phyloP scores from a whole-genome alignment of 2,797 vertebrate species.

The Pseudochirops cupreus region DNA sequence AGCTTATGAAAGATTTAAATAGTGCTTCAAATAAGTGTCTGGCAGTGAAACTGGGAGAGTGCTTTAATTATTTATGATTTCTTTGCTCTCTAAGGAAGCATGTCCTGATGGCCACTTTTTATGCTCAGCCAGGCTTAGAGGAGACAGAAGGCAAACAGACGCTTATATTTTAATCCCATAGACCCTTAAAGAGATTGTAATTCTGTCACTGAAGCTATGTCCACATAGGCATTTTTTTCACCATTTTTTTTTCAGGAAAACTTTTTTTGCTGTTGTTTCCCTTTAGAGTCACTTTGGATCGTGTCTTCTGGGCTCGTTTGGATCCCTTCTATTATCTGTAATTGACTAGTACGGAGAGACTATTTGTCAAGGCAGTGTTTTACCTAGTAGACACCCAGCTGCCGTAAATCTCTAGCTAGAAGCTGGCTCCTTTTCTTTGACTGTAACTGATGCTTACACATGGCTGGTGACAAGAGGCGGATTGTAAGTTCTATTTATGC shows the following conservation, averaged over 20 bases:
- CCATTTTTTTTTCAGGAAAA: neutral
- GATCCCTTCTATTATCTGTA: neutral
- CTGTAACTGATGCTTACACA: neutral
- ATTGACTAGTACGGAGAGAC: neutral
- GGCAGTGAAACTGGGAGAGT: neutral
- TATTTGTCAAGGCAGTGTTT: constrained; percentile 2
- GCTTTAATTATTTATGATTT: neutral
- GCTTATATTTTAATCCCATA: neutral
- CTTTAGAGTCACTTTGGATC: neutral
- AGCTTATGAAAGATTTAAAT: neutral
- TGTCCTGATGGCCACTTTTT: neutral
- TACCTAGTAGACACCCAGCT: neutral
- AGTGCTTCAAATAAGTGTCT: neutral
- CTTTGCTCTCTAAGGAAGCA: neutral
- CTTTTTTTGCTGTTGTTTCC: neutral
- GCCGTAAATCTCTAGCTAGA: neutral
- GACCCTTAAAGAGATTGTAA: neutral
- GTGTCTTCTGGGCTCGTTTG: neutral
- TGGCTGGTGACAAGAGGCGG: neutral
- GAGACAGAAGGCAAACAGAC: neutral
- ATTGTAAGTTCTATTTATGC: neutral
- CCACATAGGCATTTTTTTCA: neutral
- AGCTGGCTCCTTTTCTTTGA: neutral
- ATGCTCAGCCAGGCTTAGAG: neutral
- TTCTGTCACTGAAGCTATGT: neutral